Evolutionary conservation across 2,888 invertebrate genomes (phyloP).

Genomic region (Priapulus caudatus): DNA sequence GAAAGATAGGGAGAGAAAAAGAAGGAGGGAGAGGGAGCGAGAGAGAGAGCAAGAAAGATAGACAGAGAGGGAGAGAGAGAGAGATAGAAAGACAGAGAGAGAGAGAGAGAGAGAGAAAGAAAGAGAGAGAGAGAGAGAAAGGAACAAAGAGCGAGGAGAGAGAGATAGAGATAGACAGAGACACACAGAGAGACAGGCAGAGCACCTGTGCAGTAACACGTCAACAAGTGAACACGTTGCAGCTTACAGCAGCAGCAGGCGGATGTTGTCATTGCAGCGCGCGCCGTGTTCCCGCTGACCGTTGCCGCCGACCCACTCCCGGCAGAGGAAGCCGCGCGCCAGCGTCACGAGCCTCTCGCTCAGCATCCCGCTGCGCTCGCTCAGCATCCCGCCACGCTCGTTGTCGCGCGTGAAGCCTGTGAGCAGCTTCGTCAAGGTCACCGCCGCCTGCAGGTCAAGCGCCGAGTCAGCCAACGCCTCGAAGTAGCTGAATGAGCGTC

Average conservation of each 20-base stretch:
- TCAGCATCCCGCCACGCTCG: not conserved
- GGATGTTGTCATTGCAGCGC: not conserved
- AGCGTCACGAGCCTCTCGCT: not conserved
- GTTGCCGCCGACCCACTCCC: constrained; percentile 1
- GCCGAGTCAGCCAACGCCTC: not conserved
- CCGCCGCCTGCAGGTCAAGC: not conserved
- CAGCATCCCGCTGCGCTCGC: not conserved
- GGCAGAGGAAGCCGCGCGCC: not conserved
- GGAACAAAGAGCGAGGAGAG: too few relatives aligned
- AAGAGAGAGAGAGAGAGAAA: too few relatives aligned
- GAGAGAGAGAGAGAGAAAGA: too few relatives aligned
- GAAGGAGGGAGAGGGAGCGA: too few relatives aligned
- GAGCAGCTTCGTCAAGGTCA: not conserved
- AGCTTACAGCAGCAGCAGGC: not conserved
- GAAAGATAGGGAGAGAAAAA: too few relatives aligned
- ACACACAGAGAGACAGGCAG: too few relatives aligned
- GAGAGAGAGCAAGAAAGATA: too few relatives aligned
- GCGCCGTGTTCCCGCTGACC: not conserved
- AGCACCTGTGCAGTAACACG: too few relatives aligned
- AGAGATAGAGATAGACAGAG: too few relatives aligned
- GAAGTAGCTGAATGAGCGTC: not conserved
- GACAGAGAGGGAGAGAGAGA: too few relatives aligned
- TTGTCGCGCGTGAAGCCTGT: not conserved
- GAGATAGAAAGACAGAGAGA: too few relatives aligned
- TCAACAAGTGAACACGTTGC: too few relatives aligned